Base-by-base conservation (phyloP, 64 coral and sea anemone genomes). In the Montipora efflorescens region DNA sequence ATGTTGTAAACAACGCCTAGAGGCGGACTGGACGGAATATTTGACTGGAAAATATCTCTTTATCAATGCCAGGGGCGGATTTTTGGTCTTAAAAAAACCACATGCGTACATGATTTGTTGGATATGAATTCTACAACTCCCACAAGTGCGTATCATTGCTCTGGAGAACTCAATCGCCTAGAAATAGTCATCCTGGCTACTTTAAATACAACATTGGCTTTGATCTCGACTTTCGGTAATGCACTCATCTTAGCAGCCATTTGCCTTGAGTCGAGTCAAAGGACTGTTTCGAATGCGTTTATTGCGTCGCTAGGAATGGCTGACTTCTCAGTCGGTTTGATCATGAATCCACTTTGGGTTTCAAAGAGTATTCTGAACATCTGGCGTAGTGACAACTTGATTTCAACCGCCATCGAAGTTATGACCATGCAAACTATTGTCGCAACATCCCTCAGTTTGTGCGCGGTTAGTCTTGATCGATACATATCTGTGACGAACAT, bases 321-420 rank as follows among this genome's bases (percentile, higher is more conserved):
- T 7, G 94, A 96, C 58, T 89, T 96, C 16, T 23, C 62, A 9
- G 94, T 96, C 4, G 94, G 94, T 7, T 19, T 92, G 61, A 49
- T 96, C 18, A 81, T 96, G 13, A 96, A 96, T 59, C 94, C 94
- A 21, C 36, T 92, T 9, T 96, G 86, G 83, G 84, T 79, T 9
- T 47, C 90, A 70, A 90, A 83, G 74, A 90, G 78, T 58, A 52
- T 76, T 4, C 36, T 94, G 12, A 94, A 94, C 18, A 76, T 83
- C 20, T 94, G 92, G 92, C 15, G 76, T 16, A 94, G 88, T 18
- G 66, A 89, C n/a, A 58, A 94, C 23, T 28, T 49, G 19, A 67
- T 90, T 16, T 82, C 87, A 7, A 84, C 48, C 61, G 67, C 19
- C 4, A 84, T 75, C 2, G 87, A 94, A 16, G 71, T 97, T 7